Evolutionary conservation across 2,797 vertebrate genomes (phyloP).

Genomic region (Ambastaia sidthimunki): DNA sequence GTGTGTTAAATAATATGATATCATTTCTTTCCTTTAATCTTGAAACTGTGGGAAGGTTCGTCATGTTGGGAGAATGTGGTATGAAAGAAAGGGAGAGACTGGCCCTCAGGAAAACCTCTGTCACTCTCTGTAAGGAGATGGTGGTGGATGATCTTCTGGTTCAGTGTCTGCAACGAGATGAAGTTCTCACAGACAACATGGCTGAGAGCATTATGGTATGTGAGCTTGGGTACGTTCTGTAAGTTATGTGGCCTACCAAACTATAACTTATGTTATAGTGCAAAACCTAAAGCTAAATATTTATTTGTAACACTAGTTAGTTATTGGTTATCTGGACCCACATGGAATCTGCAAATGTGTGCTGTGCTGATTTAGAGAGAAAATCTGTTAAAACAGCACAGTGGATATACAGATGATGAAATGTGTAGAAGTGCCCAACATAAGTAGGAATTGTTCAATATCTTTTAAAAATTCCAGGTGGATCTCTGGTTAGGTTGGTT

Average conservation of each 20-base stretch:
- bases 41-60: conserved; percentile 17
- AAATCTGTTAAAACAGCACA: too few relatives aligned
- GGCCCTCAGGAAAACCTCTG: conserved; percentile 66
- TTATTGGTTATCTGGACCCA: too few relatives aligned
- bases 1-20: background rate
- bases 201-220: conserved; percentile 78
- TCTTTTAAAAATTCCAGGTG: too few relatives aligned
- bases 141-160: conserved; percentile 80
- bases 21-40: background rate
- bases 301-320: too few relatives aligned
- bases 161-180: conserved; percentile 73
- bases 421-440: too few relatives aligned
- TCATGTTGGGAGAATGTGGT: conserved; percentile 75
- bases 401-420: too few relatives aligned
- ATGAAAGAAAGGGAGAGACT: conserved; percentile 72
- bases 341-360: too few relatives aligned
- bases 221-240: background rate
- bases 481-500: too few relatives aligned
- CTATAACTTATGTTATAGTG: too few relatives aligned
- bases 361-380: too few relatives aligned
- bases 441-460: too few relatives aligned
- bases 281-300: too few relatives aligned
- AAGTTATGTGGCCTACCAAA: background rate
- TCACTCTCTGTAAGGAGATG: conserved; percentile 72
- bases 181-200: conserved; percentile 79